A percentile compares a stretch with the other conserved stretches of the same genome.
These are phyloP conservation scores for Phylloscopus whistleri DNA, from an alignment of 2,113 vertebrate species.

Conservation along the genomic window DNA sequence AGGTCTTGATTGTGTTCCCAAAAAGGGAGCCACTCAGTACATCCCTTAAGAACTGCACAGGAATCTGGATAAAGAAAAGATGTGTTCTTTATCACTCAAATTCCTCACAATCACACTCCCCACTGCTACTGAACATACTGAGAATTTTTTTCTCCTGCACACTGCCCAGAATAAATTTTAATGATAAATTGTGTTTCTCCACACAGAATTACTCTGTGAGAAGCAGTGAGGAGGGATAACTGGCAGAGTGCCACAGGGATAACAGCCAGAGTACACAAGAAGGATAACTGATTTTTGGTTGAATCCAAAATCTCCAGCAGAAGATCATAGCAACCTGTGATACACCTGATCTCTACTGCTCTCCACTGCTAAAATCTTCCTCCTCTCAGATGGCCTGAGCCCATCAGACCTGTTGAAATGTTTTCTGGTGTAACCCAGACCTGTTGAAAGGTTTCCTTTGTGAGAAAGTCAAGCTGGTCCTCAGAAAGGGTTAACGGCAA, in stretches of 20 bases:
- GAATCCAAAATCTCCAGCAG: neutral
- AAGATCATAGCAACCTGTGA: neutral
- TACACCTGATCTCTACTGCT: neutral
- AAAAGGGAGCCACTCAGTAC: neutral
- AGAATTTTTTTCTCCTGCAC: rapidly evolving
- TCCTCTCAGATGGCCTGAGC: neutral
- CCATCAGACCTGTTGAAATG: neutral
- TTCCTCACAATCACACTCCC: neutral
- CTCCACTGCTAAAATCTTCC: neutral
- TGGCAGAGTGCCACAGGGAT: no score
- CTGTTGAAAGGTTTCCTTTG: neutral
- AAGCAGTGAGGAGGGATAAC: neutral
- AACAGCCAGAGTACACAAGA: neutral
- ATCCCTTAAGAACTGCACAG: neutral
- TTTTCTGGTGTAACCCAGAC: neutral
- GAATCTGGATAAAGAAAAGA: neutral
- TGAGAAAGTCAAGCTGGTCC: neutral
- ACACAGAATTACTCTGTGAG: neutral
- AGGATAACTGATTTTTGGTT: neutral
- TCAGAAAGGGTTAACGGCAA: neutral
- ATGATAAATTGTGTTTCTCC: neutral
- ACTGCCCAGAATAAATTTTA: neutral
- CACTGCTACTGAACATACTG: neutral
- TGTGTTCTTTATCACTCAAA: neutral
- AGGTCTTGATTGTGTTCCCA: neutral